phyloP scores from a whole-genome alignment of 2,888 invertebrate species.

The Drosophila fulvimacula region DNA sequence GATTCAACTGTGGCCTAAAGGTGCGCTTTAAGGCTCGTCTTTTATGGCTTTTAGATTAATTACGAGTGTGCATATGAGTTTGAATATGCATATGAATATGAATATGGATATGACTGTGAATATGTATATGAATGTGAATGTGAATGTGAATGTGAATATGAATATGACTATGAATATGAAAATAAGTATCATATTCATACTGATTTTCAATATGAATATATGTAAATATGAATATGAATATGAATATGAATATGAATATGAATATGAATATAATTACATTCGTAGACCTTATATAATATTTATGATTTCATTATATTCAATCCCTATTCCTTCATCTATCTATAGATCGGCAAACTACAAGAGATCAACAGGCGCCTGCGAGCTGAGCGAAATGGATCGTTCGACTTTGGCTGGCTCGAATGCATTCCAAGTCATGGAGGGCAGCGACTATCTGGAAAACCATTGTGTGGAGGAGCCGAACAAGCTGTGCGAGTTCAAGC shows the following conservation, averaged over 20 bases:
- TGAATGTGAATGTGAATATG: neutral
- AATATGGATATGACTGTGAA: neutral
- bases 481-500: slow-evolving; percentile 96
- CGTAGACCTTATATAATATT: no score
- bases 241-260: neutral
- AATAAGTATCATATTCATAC: no score
- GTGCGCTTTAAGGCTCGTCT: neutral
- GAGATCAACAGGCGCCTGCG: slow-evolving; percentile 93
- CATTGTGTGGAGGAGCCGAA: slow-evolving; percentile 96
- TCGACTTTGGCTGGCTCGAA: slow-evolving; percentile 93
- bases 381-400: slow-evolving; percentile 95
- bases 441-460: slow-evolving; percentile 86
- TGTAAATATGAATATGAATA: neutral
- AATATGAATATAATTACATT: neutral
- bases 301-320: neutral
- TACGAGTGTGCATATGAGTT: neutral
- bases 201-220: no score
- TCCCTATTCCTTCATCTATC: slow-evolving; percentile 3
- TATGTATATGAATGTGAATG: neutral
- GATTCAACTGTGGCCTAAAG: neutral
- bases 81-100: neutral
- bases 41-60: neutral
- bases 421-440: slow-evolving; percentile 89
- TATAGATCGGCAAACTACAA: slow-evolving; percentile 95
- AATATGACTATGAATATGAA: neutral